phyloP scores from a whole-genome alignment of 2,113 vertebrate species.

The Myotis davidii region DNA sequence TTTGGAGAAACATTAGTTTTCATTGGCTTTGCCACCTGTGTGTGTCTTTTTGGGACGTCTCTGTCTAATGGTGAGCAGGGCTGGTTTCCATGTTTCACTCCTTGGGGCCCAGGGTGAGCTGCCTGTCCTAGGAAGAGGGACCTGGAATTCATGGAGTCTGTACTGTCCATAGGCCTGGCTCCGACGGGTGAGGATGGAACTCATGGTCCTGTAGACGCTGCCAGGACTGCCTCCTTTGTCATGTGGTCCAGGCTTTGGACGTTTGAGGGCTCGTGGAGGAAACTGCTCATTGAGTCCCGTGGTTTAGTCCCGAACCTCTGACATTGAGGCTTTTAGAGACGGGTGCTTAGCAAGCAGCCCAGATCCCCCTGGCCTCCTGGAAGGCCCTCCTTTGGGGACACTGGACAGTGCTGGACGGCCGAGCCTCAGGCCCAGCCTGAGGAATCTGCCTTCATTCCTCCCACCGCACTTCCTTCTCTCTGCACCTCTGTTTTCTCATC shows the following conservation, averaged over 20 bases:
- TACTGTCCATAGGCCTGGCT: not conserved
- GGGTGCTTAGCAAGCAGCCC: not conserved
- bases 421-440: not conserved
- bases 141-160: not conserved
- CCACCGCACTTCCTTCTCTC: not conserved
- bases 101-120: not conserved
- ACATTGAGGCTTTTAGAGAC: not conserved
- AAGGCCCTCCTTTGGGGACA: not conserved
- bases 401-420: not conserved
- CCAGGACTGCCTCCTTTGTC: not conserved
- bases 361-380: not conserved
- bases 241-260: not conserved
- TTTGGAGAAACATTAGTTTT: not conserved
- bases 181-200: fast-evolving
- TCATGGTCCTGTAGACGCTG: fast-evolving
- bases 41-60: not conserved
- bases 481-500: not conserved
- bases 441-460: not conserved
- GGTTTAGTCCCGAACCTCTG: not conserved
- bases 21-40: not conserved
- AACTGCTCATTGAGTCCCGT: not conserved
- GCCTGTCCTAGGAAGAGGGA: not conserved
- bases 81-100: not conserved
- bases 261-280: not conserved
- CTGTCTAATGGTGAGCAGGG: not conserved